Evolutionary conservation across 2,888 invertebrate genomes (phyloP), one percentile per base, ranked within the genome.

Genomic region (Lucinisca nassula): DNA sequence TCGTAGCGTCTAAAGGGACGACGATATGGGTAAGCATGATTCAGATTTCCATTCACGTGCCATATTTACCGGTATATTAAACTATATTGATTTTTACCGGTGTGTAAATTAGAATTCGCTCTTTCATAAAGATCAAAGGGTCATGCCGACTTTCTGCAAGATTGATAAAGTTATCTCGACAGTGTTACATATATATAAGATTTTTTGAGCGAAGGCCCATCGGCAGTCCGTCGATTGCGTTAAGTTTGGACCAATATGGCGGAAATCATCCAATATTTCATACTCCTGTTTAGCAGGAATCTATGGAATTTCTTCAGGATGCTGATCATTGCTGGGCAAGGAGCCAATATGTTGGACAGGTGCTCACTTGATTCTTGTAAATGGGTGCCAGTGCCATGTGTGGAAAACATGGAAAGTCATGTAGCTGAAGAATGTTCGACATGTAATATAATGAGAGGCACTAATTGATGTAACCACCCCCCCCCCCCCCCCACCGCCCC

Each of bases 251-350:
- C n/a, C 89, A 90, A 90, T 83, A 90, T 90, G 89, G 89, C 89
- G 85, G 49, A 78, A 14, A 32, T 51, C 3, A 58, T n/a, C 24
- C 27, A 6, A 10, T 58, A 8, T 24, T 58, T 4, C 27, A 4
- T 58, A 58, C 58, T 27, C 58, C 58, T 27, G 58, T 58, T n/a
- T 58, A 58, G 24, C 58, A 21, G 37, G 83, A 80, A 86, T 86
- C 58, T 82, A 77, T 58, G 84, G 75, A 79, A 86, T 86, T 86
- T 79, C 80, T 75, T 10, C 40, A 17, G 73, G 61, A 75, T 61
- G 61, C 49, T 67, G 49, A 45, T 73, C 40, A 38, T 40, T 45
- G 17, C 17, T 24, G 12, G 37, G 73, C 73, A 73, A 38, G 12
- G 27, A n/a, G 27, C 73, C 38, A 38, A 14, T 21, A 40, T n/a